Evolutionary conservation across 2,888 invertebrate genomes (phyloP), one percentile per base, ranked within the genome.

Genomic region (Machimus rusticus): DNA sequence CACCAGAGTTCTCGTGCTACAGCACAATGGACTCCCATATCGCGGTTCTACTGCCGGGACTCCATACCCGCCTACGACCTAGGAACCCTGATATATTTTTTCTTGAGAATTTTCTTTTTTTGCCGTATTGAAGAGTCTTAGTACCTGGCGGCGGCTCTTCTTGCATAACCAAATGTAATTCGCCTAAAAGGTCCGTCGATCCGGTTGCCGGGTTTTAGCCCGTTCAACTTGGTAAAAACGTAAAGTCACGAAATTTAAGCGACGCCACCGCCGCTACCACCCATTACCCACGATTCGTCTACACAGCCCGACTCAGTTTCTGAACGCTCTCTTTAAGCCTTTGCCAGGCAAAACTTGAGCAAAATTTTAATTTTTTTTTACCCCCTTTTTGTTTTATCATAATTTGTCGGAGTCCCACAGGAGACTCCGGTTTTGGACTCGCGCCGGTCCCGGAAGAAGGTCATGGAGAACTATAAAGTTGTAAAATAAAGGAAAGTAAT

Each of bases 401-500:
- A 28, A 81, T 55, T 82, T 82, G 37, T 37, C 82, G 37, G 66
- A 12, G 66, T 66, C 66, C 66, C 82, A n/a, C 19, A 31, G 28
- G 57, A 37, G 19, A 31, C 37, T 23, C 39, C 16, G 19, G 34
- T 9, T 66, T 66, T 12, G 66, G 66, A 23, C 66, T 19, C 28
- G 8, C 23, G 57, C 31, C 37, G 37, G 34, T 14, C 23, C n/a
- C 31, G 82, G 57, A 82, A 82, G 66, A 34, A 31, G n/a, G 31
- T 37, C 34, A 82, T 66, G 19, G 82, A 57, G 57, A 57, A 57
- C 82, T 82, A 82, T 82, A 82, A 82, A 82, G 82, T 82, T 82
- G 55, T 82, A 82, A 82, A 82, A 82, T 82, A 34, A 57, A 82
- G 79, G 12, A 82, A 82, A 82, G 82, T 82, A 82, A 82, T 82